phyloP scores from a whole-genome alignment of 2,113 vertebrate genomes.

The Corythornis madagascariensis region DNA sequence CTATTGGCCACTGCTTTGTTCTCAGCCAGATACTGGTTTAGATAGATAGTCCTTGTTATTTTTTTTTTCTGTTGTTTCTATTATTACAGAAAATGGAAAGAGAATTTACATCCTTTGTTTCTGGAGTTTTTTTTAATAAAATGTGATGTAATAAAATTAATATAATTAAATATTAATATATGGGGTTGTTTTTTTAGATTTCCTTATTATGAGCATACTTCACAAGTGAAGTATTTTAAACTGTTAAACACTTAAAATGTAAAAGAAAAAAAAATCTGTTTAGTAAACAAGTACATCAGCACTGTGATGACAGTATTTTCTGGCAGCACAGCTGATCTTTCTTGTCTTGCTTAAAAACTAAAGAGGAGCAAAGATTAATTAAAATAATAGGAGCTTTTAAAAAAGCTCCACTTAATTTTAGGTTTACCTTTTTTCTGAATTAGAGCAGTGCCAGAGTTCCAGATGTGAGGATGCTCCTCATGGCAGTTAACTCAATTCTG shows the following conservation, averaged over 20 bases:
- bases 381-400: background rate
- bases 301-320: background rate
- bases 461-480: background rate
- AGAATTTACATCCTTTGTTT: background rate
- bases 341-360: background rate
- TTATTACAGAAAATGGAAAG: background rate
- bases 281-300: background rate
- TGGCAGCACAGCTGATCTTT: background rate
- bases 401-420: background rate
- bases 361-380: background rate
- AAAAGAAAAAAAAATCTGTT: background rate
- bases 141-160: background rate
- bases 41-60: background rate
- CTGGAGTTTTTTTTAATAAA: background rate
- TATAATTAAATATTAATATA: background rate
- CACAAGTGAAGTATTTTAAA: background rate
- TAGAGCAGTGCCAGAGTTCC: background rate
- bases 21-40: background rate
- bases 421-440: background rate
- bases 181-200: background rate
- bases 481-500: background rate
- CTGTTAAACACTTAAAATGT: background rate
- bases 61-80: background rate
- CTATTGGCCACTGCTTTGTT: background rate
- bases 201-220: background rate